phyloP scores from a whole-genome alignment of 2,113 vertebrate genomes.

The Strix uralensis region DNA sequence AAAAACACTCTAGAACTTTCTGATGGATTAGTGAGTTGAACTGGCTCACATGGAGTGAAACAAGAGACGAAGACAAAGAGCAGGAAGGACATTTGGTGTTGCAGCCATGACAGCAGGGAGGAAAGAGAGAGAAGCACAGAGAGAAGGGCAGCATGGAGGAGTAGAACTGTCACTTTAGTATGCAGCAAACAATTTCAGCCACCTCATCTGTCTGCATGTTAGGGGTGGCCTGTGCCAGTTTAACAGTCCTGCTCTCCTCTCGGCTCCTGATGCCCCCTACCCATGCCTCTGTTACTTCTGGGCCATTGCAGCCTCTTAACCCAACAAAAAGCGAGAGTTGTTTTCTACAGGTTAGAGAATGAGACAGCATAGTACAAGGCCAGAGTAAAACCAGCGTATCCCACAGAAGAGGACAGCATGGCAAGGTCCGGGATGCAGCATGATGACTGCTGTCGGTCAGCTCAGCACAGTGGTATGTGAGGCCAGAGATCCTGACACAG shows the following conservation, averaged over 20 bases:
- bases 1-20: not conserved
- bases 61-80: not conserved
- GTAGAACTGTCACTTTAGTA: not conserved
- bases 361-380: not conserved
- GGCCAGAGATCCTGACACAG: too few relatives aligned
- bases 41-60: not conserved
- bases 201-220: accelerated
- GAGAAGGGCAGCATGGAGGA: not conserved
- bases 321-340: not conserved
- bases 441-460: accelerated
- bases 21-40: not conserved
- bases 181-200: not conserved
- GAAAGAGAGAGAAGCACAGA: not conserved
- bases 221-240: not conserved
- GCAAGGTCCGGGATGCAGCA: not conserved
- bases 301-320: not conserved
- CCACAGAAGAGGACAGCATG: accelerated
- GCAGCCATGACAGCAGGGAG: not conserved
- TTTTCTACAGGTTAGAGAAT: not conserved
- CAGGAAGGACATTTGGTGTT: not conserved
- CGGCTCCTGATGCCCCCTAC: not conserved
- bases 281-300: not conserved
- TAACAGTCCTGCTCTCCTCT: not conserved
- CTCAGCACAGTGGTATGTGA: not conserved
- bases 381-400: not conserved